phyloP scores from a whole-genome alignment of 64 coral and sea anemone genomes.

The Pocillopora verrucosa region DNA sequence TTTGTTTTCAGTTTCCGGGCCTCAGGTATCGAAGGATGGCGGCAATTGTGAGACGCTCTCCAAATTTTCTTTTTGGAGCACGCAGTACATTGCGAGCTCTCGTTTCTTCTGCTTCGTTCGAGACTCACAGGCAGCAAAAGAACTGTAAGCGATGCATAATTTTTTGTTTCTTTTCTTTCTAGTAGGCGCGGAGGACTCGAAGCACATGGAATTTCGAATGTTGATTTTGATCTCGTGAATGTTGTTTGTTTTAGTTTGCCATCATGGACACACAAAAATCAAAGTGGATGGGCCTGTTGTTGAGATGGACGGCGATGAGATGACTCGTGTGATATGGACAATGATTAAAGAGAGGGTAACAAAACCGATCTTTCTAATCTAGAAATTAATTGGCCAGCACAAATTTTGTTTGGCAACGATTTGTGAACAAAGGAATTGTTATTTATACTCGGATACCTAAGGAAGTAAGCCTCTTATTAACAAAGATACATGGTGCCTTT shows the following conservation, averaged over 20 bases:
- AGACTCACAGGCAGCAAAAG: slow-evolving; percentile 61
- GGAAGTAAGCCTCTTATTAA: no score
- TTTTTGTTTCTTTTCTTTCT: not conserved
- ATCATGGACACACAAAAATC: slow-evolving; percentile 54
- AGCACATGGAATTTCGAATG: slow-evolving; percentile 9
- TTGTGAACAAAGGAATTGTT: not conserved
- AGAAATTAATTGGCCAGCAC: no score
- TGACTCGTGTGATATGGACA: slow-evolving; percentile 98
- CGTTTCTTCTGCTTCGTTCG: slow-evolving; percentile 23
- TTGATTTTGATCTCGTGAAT: not conserved
- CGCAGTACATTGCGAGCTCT: slow-evolving; percentile 37
- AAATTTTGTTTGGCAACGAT: no score
- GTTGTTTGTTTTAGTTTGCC: slow-evolving; percentile 47
- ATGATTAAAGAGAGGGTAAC: slow-evolving; percentile 98
- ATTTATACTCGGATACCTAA: not conserved
- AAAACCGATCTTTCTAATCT: not conserved
- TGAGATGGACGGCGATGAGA: slow-evolving; percentile 97
- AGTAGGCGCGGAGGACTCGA: not conserved
- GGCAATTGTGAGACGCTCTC: slow-evolving; percentile 56
- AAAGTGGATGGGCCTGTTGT: slow-evolving; percentile 92
- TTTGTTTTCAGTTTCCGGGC: not conserved
- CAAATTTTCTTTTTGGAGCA: slow-evolving; percentile 31
- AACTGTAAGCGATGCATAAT: slow-evolving; percentile 18
- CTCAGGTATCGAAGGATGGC: slow-evolving; percentile 54
- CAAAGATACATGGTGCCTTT: no score